Evolutionary conservation across 1,140 invertebrate genomes (phyloP), one percentile per base, ranked within the genome.

Genomic region (Macrotrachela quadricornifera): DNA sequence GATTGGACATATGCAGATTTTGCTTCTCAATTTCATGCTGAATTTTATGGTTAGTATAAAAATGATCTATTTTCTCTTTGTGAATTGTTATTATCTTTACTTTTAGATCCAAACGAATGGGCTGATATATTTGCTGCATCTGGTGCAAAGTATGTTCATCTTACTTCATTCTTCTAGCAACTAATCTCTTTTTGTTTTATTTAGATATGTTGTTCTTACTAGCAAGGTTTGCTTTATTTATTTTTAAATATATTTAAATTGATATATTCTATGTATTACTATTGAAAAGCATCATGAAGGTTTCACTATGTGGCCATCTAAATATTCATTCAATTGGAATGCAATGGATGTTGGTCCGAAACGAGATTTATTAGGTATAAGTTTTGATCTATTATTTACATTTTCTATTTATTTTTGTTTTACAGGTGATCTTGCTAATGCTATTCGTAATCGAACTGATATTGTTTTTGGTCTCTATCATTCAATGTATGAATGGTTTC

Each of bases 401-500:
- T 15, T 14, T 15, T 42, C 41, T 6, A 42, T 4, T 42, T 4
- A 14, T 42, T 46, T 17, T 46, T 17, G 36, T 52, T 46, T 60
- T 58, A 36, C 58, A 79, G 79, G 75, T 43, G 82, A 85, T 57
- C 64, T 90, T 8, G 73, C 80, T 0, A 58, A 68, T n/a, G 79
- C 82, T 1, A 73, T 88, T 17, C 72, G 79, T 56, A 69, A 67
- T 8, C 62, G 74, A n/a, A 49, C 53, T 12, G 60, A 74, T 36
- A 59, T 88, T 0, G 77, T 75, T 59, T 88, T 87, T 67, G 85
- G 85, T 1, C 64, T 88, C 0, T 91, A 90, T 63, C 82, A 90
- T 63, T 88, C 84, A 0, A 61, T 88, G 12, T 87, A 79, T 62
- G 86, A 90, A 67, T 90, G 85, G 85, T 91, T 77, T 61, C 82